Evolutionary conservation across 2,797 vertebrate species (phyloP).

Genomic region (Coregonus sp.): DNA sequence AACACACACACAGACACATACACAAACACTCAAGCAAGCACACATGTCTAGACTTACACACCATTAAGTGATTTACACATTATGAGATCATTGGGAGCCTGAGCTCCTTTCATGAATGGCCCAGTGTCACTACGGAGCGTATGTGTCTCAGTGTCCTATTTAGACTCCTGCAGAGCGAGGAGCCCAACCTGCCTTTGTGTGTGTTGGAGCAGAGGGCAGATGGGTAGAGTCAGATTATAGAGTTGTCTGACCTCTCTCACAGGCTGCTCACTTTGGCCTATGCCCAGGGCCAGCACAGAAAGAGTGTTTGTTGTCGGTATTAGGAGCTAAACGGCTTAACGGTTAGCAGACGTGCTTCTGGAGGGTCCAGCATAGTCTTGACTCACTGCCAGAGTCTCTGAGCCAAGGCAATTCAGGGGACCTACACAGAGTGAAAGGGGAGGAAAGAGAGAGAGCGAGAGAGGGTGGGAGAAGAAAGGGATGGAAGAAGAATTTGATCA

Average conservation of each 20-base stretch:
- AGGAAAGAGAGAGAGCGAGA: background rate
- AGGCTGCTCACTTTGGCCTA: slow-evolving; percentile 60
- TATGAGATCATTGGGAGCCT: slow-evolving; percentile 58
- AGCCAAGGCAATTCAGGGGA: slow-evolving; percentile 50
- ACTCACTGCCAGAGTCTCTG: slow-evolving; percentile 61
- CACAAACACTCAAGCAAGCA: slow-evolving; percentile 1
- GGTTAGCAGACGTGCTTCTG: slow-evolving; percentile 67
- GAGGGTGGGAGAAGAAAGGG: slow-evolving; percentile 9
- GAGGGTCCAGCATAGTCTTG: slow-evolving; percentile 65
- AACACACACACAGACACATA: slow-evolving; percentile 16
- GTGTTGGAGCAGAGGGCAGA: slow-evolving; percentile 69
- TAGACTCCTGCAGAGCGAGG: slow-evolving; percentile 70
- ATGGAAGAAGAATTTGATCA: background rate
- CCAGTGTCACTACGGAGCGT: slow-evolving; percentile 65
- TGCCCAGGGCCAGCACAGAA: slow-evolving; percentile 66
- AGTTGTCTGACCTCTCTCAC: slow-evolving; percentile 70
- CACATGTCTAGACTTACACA: slow-evolving; percentile 24
- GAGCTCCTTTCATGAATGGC: slow-evolving; percentile 55
- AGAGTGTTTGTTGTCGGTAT: slow-evolving; percentile 76
- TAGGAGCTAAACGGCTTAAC: slow-evolving; percentile 78
- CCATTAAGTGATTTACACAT: slow-evolving; percentile 60
- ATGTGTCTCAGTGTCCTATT: slow-evolving; percentile 72
- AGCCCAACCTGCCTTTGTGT: slow-evolving; percentile 67
- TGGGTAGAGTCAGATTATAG: slow-evolving; percentile 75
- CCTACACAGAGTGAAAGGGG: slow-evolving; percentile 12